Base-by-base conservation (phyloP, 2,113 vertebrate species). In the Varanus komodoensis region DNA sequence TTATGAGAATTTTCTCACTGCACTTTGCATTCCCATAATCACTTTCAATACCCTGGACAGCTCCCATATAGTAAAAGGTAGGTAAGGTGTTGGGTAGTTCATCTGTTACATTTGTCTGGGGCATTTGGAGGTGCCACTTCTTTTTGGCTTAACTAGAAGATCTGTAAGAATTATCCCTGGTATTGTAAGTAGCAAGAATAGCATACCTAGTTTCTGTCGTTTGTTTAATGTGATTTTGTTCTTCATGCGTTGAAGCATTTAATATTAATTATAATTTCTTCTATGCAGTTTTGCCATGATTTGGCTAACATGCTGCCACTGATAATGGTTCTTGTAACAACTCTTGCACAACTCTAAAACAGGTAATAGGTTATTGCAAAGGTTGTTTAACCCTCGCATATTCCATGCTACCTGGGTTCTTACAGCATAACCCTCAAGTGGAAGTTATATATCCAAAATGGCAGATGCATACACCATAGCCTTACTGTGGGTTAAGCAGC, bases 51-150 rank as follows among this genome's bases (percentile, higher is more conserved):
- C 48, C 25, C 9, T 68, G 34, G 61, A 5, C 4, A 29, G 83
- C 38, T 89, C 74, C 23, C 0, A 1, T 21, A 0, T 15, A 1
- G 4, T 0, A 3, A 57, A 6, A 50, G 14, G 54, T 48, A 44
- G 7, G 23, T 8, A 77, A 52, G 21, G 48, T 9, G 11, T 29
- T 52, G 50, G 50, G 48, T 80, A 27, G 14, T 21, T 21, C 23
- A 12, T 50, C 23, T 52, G 32, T 88, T 38, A 54, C 34, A 52
- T 27, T 44, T 57, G 12, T 61, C 67, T 67, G 87, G n/a, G 21
- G 68, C 29, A 48, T 44, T 38, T 44, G 23, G 64, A n/a, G 21
- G 21, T 27, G 34, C 52, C 19, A 17, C 6, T 48, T 80, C 32
- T 61, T 71, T 64, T 57, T 71, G 21, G 1, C n/a, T 73, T 69